Base-by-base conservation (phyloP, 2,888 invertebrate genomes). In the Metopia argyrocephala region DNA sequence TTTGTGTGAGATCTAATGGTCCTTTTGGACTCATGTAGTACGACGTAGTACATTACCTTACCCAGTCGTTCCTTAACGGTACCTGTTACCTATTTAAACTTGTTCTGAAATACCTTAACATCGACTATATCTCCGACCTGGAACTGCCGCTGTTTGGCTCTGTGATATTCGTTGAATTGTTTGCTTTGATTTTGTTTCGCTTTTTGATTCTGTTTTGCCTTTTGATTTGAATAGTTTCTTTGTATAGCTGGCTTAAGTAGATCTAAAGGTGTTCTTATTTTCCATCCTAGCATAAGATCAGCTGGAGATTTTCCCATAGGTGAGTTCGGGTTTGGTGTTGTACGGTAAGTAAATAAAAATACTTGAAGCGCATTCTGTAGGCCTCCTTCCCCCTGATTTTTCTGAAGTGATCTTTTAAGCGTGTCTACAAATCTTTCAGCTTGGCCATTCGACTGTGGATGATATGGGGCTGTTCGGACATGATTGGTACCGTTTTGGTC, bases 311-410 rank as follows among this genome's bases (percentile, higher is more conserved):
- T 61, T 5, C 38, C 5, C 31, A 45, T 38, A 31, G 31, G 31
- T 9, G 31, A 6, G 31, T 20, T 31, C n/a, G 31, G 61, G 27
- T 65, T 65, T 18, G 27, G 50, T 28, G 50, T 65, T 9, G 50
- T 45, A 21, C 65, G 50, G 50, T 65, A 65, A 15, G 65, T 23
- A 46, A 50, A 65, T 18, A 65, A 21, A n/a, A 65, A 50, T 12
- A 65, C 6, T 15, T 65, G 50, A n/a, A 65, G 65, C n/a, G n/a
- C 45, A 15, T 2, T 15, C 46, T 46, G n/a, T 46, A 46, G 15
- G 46, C 46, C 46, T 46, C 46, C 46, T 46, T 46, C 46, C 46
- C 46, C 46, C n/a, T 46, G 46, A 46, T 46, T 46, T 46, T 46
- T 46, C 46, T 18, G 15, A n/a, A 46, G 46, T 2, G 46, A 46